Percentiles rank a stretch among this genome's conserved stretches.
Evolutionary conservation across 2,113 vertebrate species (phyloP).

Genomic region (Australoheros scitulus): DNA sequence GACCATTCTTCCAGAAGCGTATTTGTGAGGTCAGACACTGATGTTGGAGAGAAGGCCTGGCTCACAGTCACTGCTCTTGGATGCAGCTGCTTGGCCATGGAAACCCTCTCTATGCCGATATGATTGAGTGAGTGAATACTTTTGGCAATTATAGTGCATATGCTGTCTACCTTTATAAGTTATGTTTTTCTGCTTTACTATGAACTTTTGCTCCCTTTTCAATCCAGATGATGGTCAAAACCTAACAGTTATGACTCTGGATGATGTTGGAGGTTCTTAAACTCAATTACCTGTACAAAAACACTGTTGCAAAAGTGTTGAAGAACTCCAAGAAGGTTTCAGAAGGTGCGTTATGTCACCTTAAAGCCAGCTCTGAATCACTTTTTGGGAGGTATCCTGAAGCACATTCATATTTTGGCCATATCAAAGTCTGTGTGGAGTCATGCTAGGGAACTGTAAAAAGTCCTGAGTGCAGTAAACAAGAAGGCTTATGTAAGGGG

Average conservation of each 20-base stretch:
- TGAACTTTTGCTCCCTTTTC: neutral
- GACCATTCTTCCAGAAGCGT: too few relatives aligned
- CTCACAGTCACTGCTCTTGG: too few relatives aligned
- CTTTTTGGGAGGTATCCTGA: neutral
- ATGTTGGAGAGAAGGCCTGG: too few relatives aligned
- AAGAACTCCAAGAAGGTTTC: neutral
- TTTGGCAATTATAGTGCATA: too few relatives aligned
- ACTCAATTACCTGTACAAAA: neutral
- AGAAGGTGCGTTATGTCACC: neutral
- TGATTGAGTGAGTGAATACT: too few relatives aligned
- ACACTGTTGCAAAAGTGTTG: neutral
- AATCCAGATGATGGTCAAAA: neutral
- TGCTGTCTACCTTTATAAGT: neutral
- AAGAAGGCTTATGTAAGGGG: slow-evolving; percentile 27
- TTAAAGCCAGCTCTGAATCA: slow-evolving; percentile 19
- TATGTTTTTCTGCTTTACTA: neutral
- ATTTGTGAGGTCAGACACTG: too few relatives aligned
- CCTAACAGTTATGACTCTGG: neutral
- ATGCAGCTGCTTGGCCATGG: too few relatives aligned
- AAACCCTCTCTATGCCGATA: too few relatives aligned
- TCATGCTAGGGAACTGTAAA: neutral
- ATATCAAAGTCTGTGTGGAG: slow-evolving; percentile 15
- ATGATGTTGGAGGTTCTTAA: neutral
- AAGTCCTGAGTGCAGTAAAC: slow-evolving; percentile 11
- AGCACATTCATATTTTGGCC: slow-evolving; percentile 25